A percentile compares a stretch with the other conserved stretches of the same genome.
These are phyloP conservation scores for Myotis davidii DNA, from an alignment of 2,113 vertebrate species.

Conservation along the genomic window DNA sequence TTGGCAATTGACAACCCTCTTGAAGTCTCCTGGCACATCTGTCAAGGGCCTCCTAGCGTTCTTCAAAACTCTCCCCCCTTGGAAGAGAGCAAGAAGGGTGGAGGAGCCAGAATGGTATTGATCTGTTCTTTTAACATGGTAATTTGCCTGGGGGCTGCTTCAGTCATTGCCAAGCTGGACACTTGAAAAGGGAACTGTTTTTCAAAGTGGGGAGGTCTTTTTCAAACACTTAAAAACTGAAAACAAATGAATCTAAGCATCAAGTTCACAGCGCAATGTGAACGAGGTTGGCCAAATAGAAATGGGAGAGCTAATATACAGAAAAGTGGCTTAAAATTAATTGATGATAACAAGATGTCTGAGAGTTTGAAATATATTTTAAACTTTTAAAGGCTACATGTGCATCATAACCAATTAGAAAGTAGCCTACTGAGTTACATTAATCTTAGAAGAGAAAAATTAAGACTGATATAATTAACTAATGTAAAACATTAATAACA, in stretches of 20 bases:
- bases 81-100: slow-evolving; percentile 72
- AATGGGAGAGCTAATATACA: slow-evolving; percentile 39
- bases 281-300: slow-evolving; percentile 56
- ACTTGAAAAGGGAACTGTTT: slow-evolving; percentile 91
- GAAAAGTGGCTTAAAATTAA: slow-evolving; percentile 47
- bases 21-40: slow-evolving; percentile 75
- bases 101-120: slow-evolving; percentile 84
- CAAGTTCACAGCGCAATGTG: slow-evolving; percentile 76
- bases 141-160: slow-evolving; percentile 89
- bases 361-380: slow-evolving; percentile 47
- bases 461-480: slow-evolving; percentile 67
- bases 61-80: slow-evolving; percentile 83
- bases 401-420: not conserved
- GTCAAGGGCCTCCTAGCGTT: slow-evolving; percentile 80
- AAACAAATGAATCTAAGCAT: slow-evolving; percentile 81
- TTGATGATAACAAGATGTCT: slow-evolving; percentile 31
- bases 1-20: slow-evolving; percentile 65
- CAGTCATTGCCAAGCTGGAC: slow-evolving; percentile 85
- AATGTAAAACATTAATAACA: slow-evolving; percentile 72
- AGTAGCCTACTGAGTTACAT: slow-evolving; percentile 25
- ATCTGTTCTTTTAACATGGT: slow-evolving; percentile 93
- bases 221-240: slow-evolving; percentile 82
- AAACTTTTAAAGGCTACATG: not conserved
- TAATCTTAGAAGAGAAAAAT: slow-evolving; percentile 64
- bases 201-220: slow-evolving; percentile 85